Base-by-base conservation (phyloP, 1,140 invertebrate species). In the Reticulitermes speratus region DNA sequence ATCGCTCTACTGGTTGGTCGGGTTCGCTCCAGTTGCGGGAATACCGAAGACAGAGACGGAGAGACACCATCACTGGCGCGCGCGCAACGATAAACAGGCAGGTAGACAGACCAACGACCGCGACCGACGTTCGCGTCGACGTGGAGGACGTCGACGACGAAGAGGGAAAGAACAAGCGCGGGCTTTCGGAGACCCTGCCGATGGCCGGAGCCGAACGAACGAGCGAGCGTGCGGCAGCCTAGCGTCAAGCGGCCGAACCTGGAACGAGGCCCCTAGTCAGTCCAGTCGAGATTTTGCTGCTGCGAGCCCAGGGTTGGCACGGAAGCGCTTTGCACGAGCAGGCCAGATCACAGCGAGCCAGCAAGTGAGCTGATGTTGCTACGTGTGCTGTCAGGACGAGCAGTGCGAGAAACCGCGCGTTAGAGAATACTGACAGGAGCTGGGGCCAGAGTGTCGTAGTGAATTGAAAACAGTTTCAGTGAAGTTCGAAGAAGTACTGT, bases 21-120 rank as follows among this genome's bases (percentile, higher is more conserved):
- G 12, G 65, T 75, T 65, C 65, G 25, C 25, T 75, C 65, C 65
- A 75, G 65, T 75, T 75, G 65, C 65, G n/a, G 65, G n/a, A 75
- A 75, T 75, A 75, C n/a, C 16, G n/a, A 75, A 75, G 25, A 75
- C 25, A 25, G 65, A 30, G 65, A 75, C 25, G 8, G n/a, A 75
- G n/a, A n/a, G 21, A n/a, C 12, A n/a, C 12, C 21, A 65, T 23
- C 12, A 16, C 7, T 8, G 23, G 45, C 38, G 32, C 83, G 82
- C 82, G 83, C 83, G 83, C 83, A 84, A 25, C 83, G n/a, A 44
- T 44, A 44, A 84, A 84, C 83, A 84, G 83, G 83, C 32, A 84
- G 83, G 83, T 32, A 44, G 83, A 44, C 83, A 32, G 83, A 44
- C 83, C 83, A 84, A 84, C 83, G 83, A 84, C 83, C 83, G 83